Evolutionary conservation across 2,888 invertebrate species (phyloP), one percentile per base, ranked within the genome.

Genomic region (Dexiosoma caninum): DNA sequence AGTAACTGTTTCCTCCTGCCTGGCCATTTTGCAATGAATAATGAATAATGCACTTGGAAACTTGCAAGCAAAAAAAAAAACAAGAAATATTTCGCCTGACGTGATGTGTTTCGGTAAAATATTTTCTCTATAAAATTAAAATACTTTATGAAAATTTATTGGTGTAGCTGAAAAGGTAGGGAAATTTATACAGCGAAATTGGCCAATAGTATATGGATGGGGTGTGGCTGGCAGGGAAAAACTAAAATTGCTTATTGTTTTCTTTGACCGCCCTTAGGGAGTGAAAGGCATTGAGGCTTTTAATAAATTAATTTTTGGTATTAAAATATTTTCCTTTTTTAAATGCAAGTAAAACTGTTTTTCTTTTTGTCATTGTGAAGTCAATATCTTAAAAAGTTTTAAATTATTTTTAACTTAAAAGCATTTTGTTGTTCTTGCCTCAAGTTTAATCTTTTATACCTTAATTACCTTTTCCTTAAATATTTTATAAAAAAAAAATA

Each of bases 21-120:
- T 57, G 57, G 23, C 14, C 55, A 46, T 57, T 57, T 60, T 62
- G 59, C 51, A 21, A 79, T 75, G 44, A 66, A 75, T 75, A 75
- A 75, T 70, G 79, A 30, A 79, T 49, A 30, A 64, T 79, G 74
- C 70, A 75, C 64, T 70, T 51, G 57, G 19, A 78, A 72, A 44
- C 51, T 67, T 78, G 30, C 23, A 32, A 51, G 59, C 49, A 49
- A 40, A 51, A 49, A 46, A 2, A 19, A 12, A 27, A 35, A 42
- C 2, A 27, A 8, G 27, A 59, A 53, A 75, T 60, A 60, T 57
- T 42, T 16, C 16, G 2, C 23, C n/a, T 64, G 62, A 74, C 72
- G 75, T 79, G 75, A 79, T 75, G 70, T 70, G 57, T 77, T 49
- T 71, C 30, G 3, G 37, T 23, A 76, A 75, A 49, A 74, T 64